These are phyloP conservation scores for Balaenoptera acutorostrata DNA, from an alignment of 2,113 vertebrate genomes.

Conservation along the genomic window DNA sequence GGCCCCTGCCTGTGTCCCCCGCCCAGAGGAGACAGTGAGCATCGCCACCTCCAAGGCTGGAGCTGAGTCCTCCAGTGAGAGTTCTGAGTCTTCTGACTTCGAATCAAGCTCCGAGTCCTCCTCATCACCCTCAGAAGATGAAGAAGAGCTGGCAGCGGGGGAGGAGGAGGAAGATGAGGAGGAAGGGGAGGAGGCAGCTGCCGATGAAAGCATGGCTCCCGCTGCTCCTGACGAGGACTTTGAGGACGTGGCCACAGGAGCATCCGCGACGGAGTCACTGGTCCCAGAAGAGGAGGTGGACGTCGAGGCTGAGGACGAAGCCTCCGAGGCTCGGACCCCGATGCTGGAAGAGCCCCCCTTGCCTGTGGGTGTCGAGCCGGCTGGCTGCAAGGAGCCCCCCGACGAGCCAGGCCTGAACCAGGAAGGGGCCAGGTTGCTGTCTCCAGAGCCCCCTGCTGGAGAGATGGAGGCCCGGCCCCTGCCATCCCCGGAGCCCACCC, in stretches of 20 bases:
- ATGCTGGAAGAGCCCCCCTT: slow-evolving; percentile 57
- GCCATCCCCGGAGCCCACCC: not conserved
- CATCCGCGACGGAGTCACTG: not conserved
- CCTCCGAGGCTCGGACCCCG: slow-evolving; percentile 67
- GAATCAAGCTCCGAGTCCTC: slow-evolving; percentile 90
- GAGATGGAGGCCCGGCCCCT: not conserved
- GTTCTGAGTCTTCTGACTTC: slow-evolving; percentile 89
- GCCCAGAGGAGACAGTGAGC: slow-evolving; percentile 82
- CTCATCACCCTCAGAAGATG: slow-evolving; percentile 81
- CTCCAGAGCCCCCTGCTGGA: not conserved
- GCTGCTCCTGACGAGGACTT: not conserved
- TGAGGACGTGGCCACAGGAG: not conserved
- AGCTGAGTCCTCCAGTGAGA: slow-evolving; percentile 86
- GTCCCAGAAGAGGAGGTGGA: slow-evolving; percentile 71
- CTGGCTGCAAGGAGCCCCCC: slow-evolving; percentile 24
- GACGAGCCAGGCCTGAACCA: not conserved
- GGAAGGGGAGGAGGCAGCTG: slow-evolving; percentile 28
- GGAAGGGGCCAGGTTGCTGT: slow-evolving; percentile 2
- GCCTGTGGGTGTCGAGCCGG: slow-evolving; percentile 54
- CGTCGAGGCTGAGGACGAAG: slow-evolving; percentile 69
- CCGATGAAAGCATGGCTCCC: slow-evolving; percentile 65
- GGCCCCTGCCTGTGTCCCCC: not conserved
- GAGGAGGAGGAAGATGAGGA: slow-evolving; percentile 69
- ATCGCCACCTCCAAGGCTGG: slow-evolving; percentile 84
- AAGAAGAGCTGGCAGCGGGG: slow-evolving; percentile 66